Conservation (phyloP, 2,113 vertebrate genomes). For the Illadopsis cleaveri region DNA sequence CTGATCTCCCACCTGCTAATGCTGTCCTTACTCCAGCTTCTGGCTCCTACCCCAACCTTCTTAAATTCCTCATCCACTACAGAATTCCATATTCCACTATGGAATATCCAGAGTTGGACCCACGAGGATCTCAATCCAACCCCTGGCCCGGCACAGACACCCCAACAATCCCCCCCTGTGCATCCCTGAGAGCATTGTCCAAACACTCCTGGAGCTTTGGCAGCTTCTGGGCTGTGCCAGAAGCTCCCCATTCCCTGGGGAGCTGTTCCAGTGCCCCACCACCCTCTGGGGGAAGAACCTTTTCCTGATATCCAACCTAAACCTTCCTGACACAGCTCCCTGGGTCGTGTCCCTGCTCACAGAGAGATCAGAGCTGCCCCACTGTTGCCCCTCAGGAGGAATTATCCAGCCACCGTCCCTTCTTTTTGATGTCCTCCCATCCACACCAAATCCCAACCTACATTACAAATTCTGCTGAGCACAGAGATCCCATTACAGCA, state of each 20-base stretch:
- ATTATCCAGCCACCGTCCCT: neutral
- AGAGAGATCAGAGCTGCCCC: neutral
- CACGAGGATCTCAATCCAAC: neutral
- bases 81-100: neutral
- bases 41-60: neutral
- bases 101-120: neutral
- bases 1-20: neutral
- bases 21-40: neutral
- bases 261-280: neutral
- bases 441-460: neutral
- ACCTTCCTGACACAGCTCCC: neutral
- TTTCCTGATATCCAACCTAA: rapidly evolving
- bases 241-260: neutral
- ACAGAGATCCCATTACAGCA: neutral
- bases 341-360: neutral
- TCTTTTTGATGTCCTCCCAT: rapidly evolving
- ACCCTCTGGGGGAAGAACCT: neutral
- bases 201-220: neutral
- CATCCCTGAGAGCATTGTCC: neutral
- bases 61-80: neutral
- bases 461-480: neutral
- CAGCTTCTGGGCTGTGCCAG: rapidly evolving
- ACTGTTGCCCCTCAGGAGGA: neutral
- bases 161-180: neutral
- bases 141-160: neutral